Evolutionary conservation across 2,888 invertebrate species (phyloP).

Genomic region (Bombylius discolor): DNA sequence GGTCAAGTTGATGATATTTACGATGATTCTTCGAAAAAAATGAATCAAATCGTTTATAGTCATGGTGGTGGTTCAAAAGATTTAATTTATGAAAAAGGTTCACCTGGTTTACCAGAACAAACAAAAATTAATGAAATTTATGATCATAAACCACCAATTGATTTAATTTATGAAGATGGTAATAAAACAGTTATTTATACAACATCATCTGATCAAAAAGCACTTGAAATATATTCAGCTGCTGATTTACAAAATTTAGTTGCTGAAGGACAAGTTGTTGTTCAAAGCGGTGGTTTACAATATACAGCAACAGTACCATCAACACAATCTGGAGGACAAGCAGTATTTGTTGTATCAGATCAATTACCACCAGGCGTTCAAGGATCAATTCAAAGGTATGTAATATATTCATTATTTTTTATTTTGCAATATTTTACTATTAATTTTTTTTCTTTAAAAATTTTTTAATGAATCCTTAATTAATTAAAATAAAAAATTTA

Average conservation of each 20-base stretch:
- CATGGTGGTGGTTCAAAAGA: slow-evolving; percentile 30
- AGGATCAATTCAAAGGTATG: slow-evolving; percentile 35
- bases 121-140: slow-evolving; percentile 2
- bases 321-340: slow-evolving; percentile 25
- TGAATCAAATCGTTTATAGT: slow-evolving; percentile 38
- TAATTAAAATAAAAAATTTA: not conserved
- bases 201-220: slow-evolving; percentile 61
- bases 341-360: slow-evolving; percentile 35
- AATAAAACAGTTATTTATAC: slow-evolving; percentile 76
- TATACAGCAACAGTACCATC: slow-evolving; percentile 30
- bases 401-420: slow-evolving; percentile 5
- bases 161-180: slow-evolving; percentile 71
- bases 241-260: slow-evolving; percentile 33
- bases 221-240: slow-evolving; percentile 52
- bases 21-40: slow-evolving; percentile 31
- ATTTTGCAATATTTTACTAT: not conserved
- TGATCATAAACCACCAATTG: slow-evolving; percentile 44
- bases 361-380: slow-evolving; percentile 29
- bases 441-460: not conserved
- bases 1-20: slow-evolving; percentile 29
- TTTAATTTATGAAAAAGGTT: slow-evolving; percentile 21
- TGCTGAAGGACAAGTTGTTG: slow-evolving; percentile 35
- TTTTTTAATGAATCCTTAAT: not conserved
- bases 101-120: slow-evolving; percentile 4
- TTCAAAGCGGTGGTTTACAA: slow-evolving; percentile 33